phyloP scores from a whole-genome alignment of 2,888 invertebrate genomes.

The Lasioglossum marginatum region DNA sequence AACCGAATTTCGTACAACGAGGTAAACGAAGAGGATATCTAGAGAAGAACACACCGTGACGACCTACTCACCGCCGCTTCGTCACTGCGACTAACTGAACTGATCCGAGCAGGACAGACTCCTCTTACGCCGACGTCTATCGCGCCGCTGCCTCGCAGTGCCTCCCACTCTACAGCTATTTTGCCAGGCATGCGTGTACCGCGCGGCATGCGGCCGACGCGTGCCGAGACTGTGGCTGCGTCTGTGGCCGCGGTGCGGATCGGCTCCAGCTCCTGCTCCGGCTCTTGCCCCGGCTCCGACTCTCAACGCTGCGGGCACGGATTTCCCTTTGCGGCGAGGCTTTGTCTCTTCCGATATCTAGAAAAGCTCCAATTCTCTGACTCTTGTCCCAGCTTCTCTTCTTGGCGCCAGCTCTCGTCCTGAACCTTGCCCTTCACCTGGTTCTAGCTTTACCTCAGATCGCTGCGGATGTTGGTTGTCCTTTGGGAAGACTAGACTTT shows the following conservation, averaged over 20 bases:
- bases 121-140: slow-evolving; percentile 18
- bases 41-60: slow-evolving; percentile 24
- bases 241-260: neutral
- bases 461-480: too few relatives aligned
- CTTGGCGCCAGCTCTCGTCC: too few relatives aligned
- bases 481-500: too few relatives aligned
- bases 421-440: too few relatives aligned
- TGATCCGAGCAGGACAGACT: slow-evolving; percentile 10
- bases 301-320: neutral
- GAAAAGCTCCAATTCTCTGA: neutral
- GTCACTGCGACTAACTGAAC: slow-evolving; percentile 75
- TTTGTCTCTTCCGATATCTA: neutral
- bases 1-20: neutral
- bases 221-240: slow-evolving; percentile 8
- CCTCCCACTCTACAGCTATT: slow-evolving; percentile 33
- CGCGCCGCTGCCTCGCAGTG: slow-evolving; percentile 51
- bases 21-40: slow-evolving; percentile 1
- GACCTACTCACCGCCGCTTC: slow-evolving; percentile 76
- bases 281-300: neutral
- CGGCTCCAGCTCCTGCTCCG: neutral
- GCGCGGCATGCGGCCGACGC: slow-evolving; percentile 14
- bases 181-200: slow-evolving; percentile 48
- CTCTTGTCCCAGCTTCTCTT: neutral
- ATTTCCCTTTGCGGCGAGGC: neutral
- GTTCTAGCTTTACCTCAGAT: too few relatives aligned